These are phyloP conservation scores for Astyanax mexicanus DNA, from an alignment of 2,797 vertebrate genomes.

Conservation along the genomic window DNA sequence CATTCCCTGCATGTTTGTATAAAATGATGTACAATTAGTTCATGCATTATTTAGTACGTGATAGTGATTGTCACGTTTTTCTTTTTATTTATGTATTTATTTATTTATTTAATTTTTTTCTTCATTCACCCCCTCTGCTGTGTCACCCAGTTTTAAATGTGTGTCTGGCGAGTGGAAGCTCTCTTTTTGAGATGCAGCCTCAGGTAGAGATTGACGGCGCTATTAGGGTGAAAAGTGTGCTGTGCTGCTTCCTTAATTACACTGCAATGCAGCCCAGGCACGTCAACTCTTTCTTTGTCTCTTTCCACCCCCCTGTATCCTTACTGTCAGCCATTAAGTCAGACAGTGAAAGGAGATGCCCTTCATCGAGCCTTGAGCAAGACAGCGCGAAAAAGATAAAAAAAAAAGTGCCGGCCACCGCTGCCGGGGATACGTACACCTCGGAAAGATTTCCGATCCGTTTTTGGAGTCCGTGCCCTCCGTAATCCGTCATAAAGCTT, in stretches of 20 bases:
- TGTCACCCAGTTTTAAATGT: constrained; percentile 29
- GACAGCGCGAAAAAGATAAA: constrained; percentile 19
- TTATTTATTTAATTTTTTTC: no score
- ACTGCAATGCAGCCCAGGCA: constrained; percentile 46
- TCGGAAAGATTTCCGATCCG: constrained; percentile 24
- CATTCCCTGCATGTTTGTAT: neutral
- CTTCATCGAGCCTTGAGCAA: constrained; percentile 44
- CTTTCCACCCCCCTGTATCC: constrained; percentile 13
- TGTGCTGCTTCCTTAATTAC: constrained; percentile 49
- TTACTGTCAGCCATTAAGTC: constrained; percentile 46
- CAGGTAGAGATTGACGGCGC: constrained; percentile 39
- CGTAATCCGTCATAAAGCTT: constrained; percentile 42
- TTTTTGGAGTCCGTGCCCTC: constrained; percentile 30
- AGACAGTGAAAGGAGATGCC: constrained; percentile 37
- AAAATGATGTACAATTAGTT: constrained; percentile 1
- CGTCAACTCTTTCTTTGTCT: constrained; percentile 25
- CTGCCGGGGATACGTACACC: constrained; percentile 14
- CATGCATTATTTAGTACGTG: neutral
- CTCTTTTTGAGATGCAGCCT: constrained; percentile 26
- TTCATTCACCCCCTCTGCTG: neutral
- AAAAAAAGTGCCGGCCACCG: constrained; percentile 16
- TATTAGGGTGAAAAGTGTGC: constrained; percentile 44
- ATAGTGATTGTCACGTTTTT: neutral
- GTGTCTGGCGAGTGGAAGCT: constrained; percentile 2
- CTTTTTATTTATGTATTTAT: no score